phyloP scores from a whole-genome alignment of 2,797 vertebrate genomes.

The Botia almorhae region DNA sequence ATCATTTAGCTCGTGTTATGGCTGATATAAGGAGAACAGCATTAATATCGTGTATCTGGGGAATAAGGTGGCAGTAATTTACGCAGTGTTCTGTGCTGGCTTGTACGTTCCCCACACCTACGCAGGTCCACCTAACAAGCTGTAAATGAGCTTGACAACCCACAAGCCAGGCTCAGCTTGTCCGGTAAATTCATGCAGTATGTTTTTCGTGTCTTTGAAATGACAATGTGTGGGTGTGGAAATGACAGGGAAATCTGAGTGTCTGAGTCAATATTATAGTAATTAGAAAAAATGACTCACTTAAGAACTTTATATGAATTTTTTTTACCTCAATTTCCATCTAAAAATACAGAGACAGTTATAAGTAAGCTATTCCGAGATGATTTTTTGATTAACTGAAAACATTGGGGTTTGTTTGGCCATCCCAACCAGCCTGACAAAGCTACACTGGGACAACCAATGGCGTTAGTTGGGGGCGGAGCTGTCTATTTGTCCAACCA shows the following conservation, averaged over 20 bases:
- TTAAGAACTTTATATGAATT: background rate
- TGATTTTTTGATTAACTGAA: no score
- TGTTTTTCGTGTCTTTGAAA: background rate
- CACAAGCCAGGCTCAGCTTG: background rate
- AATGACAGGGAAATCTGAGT: background rate
- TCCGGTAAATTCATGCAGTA: background rate
- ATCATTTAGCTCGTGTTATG: slow-evolving; percentile 30
- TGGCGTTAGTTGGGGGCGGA: no score
- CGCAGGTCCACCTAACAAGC: slow-evolving; percentile 7
- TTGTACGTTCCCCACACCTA: slow-evolving; percentile 12
- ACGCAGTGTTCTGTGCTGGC: background rate
- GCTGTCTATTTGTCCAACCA: no score
- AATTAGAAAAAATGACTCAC: background rate
- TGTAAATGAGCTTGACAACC: slow-evolving; percentile 16
- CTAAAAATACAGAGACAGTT: background rate
- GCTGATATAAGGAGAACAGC: background rate
- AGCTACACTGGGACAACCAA: no score
- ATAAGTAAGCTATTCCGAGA: background rate
- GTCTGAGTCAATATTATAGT: background rate
- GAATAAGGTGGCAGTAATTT: background rate
- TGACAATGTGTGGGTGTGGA: background rate
- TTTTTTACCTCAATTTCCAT: background rate
- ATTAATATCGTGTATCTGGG: background rate
- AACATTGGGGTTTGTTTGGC: no score
- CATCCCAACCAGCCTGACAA: no score